phyloP scores from a whole-genome alignment of 2,113 vertebrate genomes.

The Rhegmatorhina hoffmannsi region DNA sequence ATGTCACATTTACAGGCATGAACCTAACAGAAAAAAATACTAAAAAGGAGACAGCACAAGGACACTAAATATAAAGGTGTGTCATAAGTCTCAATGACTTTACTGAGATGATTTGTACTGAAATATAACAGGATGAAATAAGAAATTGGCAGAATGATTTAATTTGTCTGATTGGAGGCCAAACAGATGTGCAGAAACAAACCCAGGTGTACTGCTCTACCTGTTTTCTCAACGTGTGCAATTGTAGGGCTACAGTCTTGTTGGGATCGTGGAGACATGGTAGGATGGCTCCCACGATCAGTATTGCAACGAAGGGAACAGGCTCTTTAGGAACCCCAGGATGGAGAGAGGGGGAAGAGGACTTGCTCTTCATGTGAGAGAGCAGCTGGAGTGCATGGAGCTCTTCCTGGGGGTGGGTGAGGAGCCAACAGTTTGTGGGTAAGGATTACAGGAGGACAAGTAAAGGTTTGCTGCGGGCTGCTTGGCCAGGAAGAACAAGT shows the following conservation, averaged over 20 bases:
- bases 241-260: neutral
- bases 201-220: neutral
- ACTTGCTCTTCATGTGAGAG: neutral
- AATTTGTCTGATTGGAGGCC: neutral
- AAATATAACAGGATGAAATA: neutral
- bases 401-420: neutral
- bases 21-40: neutral
- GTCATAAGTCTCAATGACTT: neutral
- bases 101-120: neutral
- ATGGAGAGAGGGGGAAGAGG: neutral
- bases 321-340: neutral
- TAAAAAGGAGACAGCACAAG: neutral
- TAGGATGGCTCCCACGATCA: neutral
- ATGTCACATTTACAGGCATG: neutral
- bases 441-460: neutral
- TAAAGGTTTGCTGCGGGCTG: neutral
- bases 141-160: neutral
- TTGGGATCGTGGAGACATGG: neutral
- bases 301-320: neutral
- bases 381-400: neutral
- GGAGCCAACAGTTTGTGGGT: neutral
- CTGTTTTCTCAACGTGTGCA: neutral
- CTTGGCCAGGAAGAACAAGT: neutral
- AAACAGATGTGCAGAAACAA: neutral
- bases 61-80: neutral